Conservation (phyloP, 2,113 vertebrate species). For the Anthoscopus minutus region DNA sequence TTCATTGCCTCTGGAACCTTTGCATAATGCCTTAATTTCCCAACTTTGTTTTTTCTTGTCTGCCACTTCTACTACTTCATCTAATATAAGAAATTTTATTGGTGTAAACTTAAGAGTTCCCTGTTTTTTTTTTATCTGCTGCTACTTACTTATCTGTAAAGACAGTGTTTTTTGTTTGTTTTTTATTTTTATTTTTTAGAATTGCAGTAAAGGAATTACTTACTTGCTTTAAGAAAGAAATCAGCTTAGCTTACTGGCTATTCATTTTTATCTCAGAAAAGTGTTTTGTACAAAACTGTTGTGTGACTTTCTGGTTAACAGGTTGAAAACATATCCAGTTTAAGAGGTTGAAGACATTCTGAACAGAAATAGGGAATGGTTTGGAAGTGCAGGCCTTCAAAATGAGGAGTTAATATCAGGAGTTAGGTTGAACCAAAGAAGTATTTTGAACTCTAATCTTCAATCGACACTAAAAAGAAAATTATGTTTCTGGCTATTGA, state of each 20-base stretch:
- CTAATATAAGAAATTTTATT: background rate
- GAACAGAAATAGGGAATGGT: background rate
- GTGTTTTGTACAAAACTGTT: background rate
- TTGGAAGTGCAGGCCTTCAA: background rate
- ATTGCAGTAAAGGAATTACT: background rate
- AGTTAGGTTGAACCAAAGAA: background rate
- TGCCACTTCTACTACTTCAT: background rate
- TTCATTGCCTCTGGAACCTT: background rate
- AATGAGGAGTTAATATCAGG: background rate
- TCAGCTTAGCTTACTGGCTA: background rate
- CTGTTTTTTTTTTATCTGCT: background rate
- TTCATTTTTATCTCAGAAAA: background rate
- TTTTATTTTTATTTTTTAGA: background rate
- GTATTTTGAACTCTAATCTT: background rate
- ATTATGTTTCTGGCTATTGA: background rate
- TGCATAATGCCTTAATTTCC: background rate
- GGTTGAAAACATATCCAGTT: fast-evolving
- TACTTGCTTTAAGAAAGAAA: background rate
- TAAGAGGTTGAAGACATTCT: background rate
- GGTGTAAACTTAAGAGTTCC: background rate
- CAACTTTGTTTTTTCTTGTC: background rate
- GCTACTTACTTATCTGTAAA: background rate
- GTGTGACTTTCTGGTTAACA: background rate
- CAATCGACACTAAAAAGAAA: background rate
- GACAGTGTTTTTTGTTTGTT: background rate